Evolutionary conservation across 2,113 vertebrate genomes (phyloP), one percentile per base, ranked within the genome.

Genomic region (Nicator chloris): DNA sequence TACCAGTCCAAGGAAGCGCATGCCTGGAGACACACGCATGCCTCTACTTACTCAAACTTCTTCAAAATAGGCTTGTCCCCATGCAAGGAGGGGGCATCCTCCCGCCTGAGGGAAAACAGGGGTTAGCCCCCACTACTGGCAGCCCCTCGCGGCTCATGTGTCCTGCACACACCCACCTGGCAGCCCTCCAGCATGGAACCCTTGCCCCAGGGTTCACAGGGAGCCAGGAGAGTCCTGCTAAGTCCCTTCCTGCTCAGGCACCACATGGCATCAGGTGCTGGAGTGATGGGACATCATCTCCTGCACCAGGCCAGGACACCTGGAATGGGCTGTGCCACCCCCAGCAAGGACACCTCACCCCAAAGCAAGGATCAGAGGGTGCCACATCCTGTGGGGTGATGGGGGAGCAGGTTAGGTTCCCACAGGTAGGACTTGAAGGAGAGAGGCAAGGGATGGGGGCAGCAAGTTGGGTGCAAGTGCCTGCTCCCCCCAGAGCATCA

Each of bases 41-140:
- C 96, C 97, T 88, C 95, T 99, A 99, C 99, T 99, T 99, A 99
- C 99, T 97, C 95, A 96, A 99, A 99, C 96, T 83, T 98, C 97
- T 95, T 99, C 96, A 99, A 98, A 97, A 99, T 97, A 33, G 99
- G 98, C 86, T 98, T 99, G 98, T 98, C 97, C 97, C 94, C 98
- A 94, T 90, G 98, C 88, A 98, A 97, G 85, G 96, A 95, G 97
- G 95, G 97, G 88, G 97, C 81, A 93, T 98, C 97, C 91, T 98
- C 98, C 92, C 91, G 61, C 97, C 98, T 98, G 98, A 94, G 98
- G 96, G 97, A 96, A 96, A 96, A 98, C 84, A 98, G 92, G 94
- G 85, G 86, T 97, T 82, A 97, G 79, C 65, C 76, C 88, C 83
- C 20, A 4, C 60, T 79, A 64, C 45, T 5, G 0, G 44, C 65